Conservation (phyloP, 2,888 invertebrate species). For the Lordiphosa fenestrarum region DNA sequence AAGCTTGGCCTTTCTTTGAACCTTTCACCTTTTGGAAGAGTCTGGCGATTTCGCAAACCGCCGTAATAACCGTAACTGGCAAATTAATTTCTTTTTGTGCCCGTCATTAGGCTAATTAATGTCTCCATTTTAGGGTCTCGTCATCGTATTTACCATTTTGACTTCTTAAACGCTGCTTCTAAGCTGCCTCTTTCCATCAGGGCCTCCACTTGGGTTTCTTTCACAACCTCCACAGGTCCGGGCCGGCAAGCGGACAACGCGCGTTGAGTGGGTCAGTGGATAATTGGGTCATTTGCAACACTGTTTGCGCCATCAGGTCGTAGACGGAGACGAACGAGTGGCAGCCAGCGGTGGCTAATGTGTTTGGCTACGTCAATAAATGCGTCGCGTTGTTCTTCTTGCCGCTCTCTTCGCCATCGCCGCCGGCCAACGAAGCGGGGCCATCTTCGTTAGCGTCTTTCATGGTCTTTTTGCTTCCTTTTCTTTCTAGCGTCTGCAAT, state of each 20-base stretch:
- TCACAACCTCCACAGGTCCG: constrained; percentile 46
- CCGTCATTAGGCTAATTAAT: constrained; percentile 74
- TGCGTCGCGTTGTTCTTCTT: constrained; percentile 44
- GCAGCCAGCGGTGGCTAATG: constrained; percentile 52
- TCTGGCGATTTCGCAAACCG: constrained; percentile 42
- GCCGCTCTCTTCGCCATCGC: constrained; percentile 32
- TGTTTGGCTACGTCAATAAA: constrained; percentile 71
- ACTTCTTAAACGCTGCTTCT: constrained; percentile 32
- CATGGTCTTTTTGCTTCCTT: constrained; percentile 20
- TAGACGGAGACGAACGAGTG: constrained; percentile 19
- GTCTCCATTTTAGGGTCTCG: constrained; percentile 70
- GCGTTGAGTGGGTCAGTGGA: constrained; percentile 79
- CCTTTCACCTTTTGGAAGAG: constrained; percentile 52
- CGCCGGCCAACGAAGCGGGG: constrained; percentile 42
- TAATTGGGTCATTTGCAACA: constrained; percentile 79
- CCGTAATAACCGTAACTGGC: constrained; percentile 73
- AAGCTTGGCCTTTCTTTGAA: constrained; percentile 9
- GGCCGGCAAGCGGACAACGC: constrained; percentile 45
- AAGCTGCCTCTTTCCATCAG: constrained; percentile 10
- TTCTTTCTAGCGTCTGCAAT: constrained; percentile 36
- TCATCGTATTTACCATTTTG: constrained; percentile 35
- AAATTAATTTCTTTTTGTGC: constrained; percentile 68
- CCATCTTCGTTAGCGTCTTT: constrained; percentile 37
- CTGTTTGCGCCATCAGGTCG: constrained; percentile 70
- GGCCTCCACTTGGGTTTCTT: constrained; percentile 28